Evolutionary conservation across 2,888 invertebrate species (phyloP).

Genomic region (Oscheius myriophilus): DNA sequence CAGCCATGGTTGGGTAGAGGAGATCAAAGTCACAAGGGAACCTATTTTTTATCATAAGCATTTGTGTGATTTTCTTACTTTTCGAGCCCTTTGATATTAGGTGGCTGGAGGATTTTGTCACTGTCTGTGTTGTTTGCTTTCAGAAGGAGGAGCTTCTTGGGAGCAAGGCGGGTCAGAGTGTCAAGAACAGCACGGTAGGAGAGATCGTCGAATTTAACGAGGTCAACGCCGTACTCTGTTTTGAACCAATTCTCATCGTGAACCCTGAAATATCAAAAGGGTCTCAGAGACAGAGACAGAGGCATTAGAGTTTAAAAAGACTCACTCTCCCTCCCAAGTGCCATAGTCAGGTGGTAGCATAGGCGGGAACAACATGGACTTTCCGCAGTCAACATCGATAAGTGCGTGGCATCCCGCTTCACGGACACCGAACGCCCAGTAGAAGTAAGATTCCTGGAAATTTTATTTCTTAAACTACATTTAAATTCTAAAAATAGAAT

Average conservation of each 20-base stretch:
- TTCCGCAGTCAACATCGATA: constrained; percentile 71
- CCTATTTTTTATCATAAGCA: constrained; percentile 72
- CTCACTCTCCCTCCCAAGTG: constrained; percentile 88
- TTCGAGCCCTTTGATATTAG: constrained; percentile 86
- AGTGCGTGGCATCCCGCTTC: constrained; percentile 91
- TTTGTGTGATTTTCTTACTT: constrained; percentile 75
- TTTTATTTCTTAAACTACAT: background rate
- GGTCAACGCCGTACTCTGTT: constrained; percentile 83
- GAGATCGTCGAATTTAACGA: constrained; percentile 75
- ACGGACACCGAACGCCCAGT: constrained; percentile 91
- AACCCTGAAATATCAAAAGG: constrained; percentile 6
- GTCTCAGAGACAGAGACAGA: background rate
- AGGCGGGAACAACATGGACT: constrained; percentile 85
- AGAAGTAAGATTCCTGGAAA: constrained; percentile 91
- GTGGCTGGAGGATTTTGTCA: constrained; percentile 81
- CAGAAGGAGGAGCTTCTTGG: constrained; percentile 77
- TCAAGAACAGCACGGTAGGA: constrained; percentile 72
- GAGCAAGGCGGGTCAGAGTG: constrained; percentile 76
- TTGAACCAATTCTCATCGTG: constrained; percentile 76
- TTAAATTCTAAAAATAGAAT: too few species aligned
- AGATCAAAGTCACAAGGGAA: constrained; percentile 80
- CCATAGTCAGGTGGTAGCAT: constrained; percentile 85
- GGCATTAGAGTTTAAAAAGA: background rate
- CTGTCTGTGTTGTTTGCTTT: constrained; percentile 90
- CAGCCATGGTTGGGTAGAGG: constrained; percentile 85